A percentile compares a stretch with the other conserved stretches of the same genome.
These are phyloP conservation scores for Eucidaris tribuloides DNA, from an alignment of 35 echinoderm and acorn worm species.

Conservation along the genomic window DNA sequence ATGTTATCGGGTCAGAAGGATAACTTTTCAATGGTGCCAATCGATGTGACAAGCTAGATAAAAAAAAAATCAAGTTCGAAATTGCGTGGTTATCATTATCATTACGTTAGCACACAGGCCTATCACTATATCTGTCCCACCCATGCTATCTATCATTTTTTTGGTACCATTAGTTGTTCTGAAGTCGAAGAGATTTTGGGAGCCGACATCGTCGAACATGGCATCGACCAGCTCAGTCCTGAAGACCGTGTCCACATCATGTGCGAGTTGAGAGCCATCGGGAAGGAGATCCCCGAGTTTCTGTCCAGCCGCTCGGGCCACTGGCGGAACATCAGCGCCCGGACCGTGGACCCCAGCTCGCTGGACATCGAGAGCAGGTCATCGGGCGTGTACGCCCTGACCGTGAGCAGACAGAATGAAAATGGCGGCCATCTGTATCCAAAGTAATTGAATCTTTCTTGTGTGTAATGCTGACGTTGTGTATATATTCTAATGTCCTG, in stretches of 20 bases:
- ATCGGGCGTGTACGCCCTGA: not conserved
- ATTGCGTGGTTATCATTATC: not conserved
- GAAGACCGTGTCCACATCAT: conserved; percentile 36
- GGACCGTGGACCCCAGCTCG: not conserved
- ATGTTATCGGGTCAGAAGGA: too few species aligned
- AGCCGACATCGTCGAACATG: conserved; percentile 86
- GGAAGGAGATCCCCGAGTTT: conserved; percentile 4
- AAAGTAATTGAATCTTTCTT: too few species aligned
- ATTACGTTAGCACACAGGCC: not conserved
- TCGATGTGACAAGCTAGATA: too few species aligned
- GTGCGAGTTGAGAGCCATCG: conserved; percentile 33
- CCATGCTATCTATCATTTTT: not conserved
- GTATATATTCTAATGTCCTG: too few species aligned
- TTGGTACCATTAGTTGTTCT: conserved; percentile 52
- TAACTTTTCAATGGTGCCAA: too few species aligned
- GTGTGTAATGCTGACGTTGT: too few species aligned
- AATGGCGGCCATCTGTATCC: not conserved
- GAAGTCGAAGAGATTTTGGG: conserved; percentile 83
- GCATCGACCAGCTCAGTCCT: conserved; percentile 48
- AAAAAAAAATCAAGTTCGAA: not conserved
- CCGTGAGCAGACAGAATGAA: not conserved
- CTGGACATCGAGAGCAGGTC: not conserved
- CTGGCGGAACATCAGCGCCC: conserved; percentile 3
- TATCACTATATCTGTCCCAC: not conserved
- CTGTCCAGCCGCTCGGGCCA: not conserved